phyloP scores from a whole-genome alignment of 2,113 vertebrate species.

The Lanius ludovicianus region DNA sequence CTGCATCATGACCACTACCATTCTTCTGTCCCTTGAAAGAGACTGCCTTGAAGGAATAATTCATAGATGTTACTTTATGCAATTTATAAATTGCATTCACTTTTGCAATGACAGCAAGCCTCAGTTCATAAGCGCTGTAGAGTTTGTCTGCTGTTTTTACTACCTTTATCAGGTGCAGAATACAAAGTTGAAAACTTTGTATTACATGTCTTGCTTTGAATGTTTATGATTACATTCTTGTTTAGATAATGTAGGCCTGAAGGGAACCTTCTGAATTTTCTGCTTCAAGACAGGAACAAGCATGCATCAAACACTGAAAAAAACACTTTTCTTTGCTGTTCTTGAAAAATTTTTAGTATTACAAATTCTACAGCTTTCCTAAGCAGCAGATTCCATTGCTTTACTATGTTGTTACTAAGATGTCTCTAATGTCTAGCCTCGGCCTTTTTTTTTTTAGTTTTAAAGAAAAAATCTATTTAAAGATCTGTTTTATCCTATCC shows the following conservation, averaged over 20 bases:
- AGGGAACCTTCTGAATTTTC: background rate
- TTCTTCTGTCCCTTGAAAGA: background rate
- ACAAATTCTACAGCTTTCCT: background rate
- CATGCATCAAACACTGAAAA: fast-evolving
- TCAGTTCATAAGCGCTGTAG: background rate
- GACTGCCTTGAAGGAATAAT: background rate
- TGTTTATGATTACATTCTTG: background rate
- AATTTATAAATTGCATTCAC: background rate
- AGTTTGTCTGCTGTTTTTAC: background rate
- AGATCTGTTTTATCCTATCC: background rate
- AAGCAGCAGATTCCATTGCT: background rate
- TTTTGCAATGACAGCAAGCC: background rate
- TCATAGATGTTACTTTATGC: background rate
- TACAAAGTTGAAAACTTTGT: background rate
- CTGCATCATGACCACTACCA: background rate
- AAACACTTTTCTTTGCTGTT: background rate
- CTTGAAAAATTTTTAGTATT: background rate
- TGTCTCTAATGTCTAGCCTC: background rate
- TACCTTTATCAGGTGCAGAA: background rate
- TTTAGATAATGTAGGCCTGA: background rate
- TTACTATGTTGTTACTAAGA: background rate
- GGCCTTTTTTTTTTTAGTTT: background rate
- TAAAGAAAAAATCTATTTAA: background rate
- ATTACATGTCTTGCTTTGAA: background rate
- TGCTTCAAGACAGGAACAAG: background rate